phyloP scores from a whole-genome alignment of 2,113 vertebrate genomes.

The Burhinus bistriatus region DNA sequence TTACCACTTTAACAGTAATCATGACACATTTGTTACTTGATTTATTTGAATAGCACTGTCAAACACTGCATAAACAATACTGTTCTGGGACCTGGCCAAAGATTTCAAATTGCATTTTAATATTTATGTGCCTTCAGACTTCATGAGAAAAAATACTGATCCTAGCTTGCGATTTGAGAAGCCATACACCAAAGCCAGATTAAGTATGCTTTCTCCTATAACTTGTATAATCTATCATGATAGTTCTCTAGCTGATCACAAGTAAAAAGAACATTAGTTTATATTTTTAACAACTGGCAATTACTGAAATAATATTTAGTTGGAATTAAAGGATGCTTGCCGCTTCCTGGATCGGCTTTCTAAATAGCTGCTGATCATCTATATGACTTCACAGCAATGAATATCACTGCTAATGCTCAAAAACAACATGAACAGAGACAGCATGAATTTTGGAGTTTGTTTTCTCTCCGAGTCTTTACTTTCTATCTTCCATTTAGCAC shows the following conservation, averaged over 20 bases:
- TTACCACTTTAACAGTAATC: slow-evolving; percentile 62
- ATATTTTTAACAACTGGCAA: slow-evolving; percentile 21
- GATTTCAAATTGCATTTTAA: slow-evolving; percentile 59
- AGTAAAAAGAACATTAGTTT: slow-evolving; percentile 7
- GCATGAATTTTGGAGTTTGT: not conserved
- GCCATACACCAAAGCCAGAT: not conserved
- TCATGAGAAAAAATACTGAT: not conserved
- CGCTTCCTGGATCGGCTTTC: not conserved
- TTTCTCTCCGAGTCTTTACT: not conserved
- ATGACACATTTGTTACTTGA: slow-evolving; percentile 58
- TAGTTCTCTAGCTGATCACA: slow-evolving; percentile 5
- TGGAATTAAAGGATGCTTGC: slow-evolving; percentile 7
- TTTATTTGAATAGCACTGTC: slow-evolving; percentile 64
- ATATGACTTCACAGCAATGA: not conserved
- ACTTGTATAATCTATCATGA: slow-evolving; percentile 4
- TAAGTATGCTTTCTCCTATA: not conserved
- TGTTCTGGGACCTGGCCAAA: slow-evolving; percentile 50
- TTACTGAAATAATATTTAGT: slow-evolving; percentile 41
- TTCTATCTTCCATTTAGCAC: not conserved
- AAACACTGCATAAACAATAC: slow-evolving; percentile 56
- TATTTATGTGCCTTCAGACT: slow-evolving; percentile 55
- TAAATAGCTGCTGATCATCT: not conserved
- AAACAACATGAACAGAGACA: not conserved
- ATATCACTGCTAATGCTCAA: not conserved
- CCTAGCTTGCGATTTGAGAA: not conserved